Percentiles rank a stretch among this genome's conserved stretches.
Conservation (phyloP, 2,113 vertebrate genomes). For the Oreochromis spilurus region DNA sequence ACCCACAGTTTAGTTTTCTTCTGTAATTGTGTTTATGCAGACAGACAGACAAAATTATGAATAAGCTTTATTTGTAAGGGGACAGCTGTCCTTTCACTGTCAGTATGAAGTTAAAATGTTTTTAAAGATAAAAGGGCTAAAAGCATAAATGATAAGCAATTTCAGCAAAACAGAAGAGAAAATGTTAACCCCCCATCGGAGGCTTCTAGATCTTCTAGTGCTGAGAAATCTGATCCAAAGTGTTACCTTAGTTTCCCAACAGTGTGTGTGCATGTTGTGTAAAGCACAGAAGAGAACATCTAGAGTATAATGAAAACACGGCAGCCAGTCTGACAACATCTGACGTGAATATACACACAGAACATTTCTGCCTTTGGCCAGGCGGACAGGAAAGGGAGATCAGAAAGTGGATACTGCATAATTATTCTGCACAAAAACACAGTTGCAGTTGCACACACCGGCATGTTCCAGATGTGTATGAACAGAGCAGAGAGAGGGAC, state of each 20-base stretch:
- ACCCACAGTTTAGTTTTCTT: not conserved
- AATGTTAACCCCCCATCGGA: not conserved
- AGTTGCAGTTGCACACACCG: not conserved
- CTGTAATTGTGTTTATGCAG: not conserved
- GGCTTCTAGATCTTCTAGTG: conserved; percentile 17
- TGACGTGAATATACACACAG: conserved; percentile 2
- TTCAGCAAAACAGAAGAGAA: not conserved
- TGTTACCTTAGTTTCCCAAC: not conserved
- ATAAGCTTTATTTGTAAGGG: not conserved
- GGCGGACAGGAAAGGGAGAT: not conserved
- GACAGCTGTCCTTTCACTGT: not conserved
- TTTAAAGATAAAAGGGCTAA: not conserved
- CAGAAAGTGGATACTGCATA: conserved; percentile 31
- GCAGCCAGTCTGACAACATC: conserved; percentile 25
- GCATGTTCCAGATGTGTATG: not conserved
- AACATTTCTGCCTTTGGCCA: conserved; percentile 8
- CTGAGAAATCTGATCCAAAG: conserved; percentile 12
- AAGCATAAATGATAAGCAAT: not conserved
- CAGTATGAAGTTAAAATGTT: not conserved
- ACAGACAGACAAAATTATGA: not conserved
- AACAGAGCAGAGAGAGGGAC: not conserved
- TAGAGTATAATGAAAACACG: conserved; percentile 17
- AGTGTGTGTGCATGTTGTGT: not conserved
- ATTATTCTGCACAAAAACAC: not conserved
- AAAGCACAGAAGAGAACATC: not conserved